Base-by-base conservation (phyloP, 2,888 invertebrate genomes). In the Anodontia alba region DNA sequence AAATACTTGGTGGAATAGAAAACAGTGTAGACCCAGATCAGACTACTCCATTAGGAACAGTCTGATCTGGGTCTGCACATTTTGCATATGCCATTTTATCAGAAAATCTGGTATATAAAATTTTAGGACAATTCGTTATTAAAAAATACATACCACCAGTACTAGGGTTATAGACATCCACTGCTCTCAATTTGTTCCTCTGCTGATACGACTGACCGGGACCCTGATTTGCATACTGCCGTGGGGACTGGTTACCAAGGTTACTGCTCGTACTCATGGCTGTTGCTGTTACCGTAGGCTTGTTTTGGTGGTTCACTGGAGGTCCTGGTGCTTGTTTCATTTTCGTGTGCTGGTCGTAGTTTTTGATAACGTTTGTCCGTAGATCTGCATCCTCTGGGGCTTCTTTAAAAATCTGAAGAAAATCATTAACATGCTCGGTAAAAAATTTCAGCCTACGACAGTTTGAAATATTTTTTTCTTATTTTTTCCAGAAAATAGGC, bases 341-440 rank as follows among this genome's bases (percentile, higher is more conserved):
- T n/a, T 42, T 46, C n/a, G 43, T 29, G 26, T 69, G 42, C 43
- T 43, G 51, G 38, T 72, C 66, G 57, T 80, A 36, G 66, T 73
- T 42, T 86, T 87, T 73, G 43, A 78, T 54, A 67, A 83, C 71
- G 69, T 85, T 80, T 33, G 80, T 76, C 51, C 85, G 68, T 73
- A 85, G 62, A 42, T 93, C 93, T 20, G 89, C 88, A 66, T 91
- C 92, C 66, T 92, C 92, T 17, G 93, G 93, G 7, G 88, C 83
- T 29, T 87, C 88, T 73, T 91, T 91, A 77, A 94, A 93, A 70
- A 94, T 93, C 92, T 93, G 82, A 62, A 57, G 3, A 49, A 20
- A 49, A 42, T 10, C 7, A 42, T 42, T n/a, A n/a, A n/a, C n/a
- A n/a, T n/a, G n/a, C n/a, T n/a, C n/a, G n/a, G n/a, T n/a, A n/a